Percentiles rank a stretch among this genome's conserved stretches.
Conservation (phyloP, 2,797 vertebrate genomes). For the Tangara arthus region DNA sequence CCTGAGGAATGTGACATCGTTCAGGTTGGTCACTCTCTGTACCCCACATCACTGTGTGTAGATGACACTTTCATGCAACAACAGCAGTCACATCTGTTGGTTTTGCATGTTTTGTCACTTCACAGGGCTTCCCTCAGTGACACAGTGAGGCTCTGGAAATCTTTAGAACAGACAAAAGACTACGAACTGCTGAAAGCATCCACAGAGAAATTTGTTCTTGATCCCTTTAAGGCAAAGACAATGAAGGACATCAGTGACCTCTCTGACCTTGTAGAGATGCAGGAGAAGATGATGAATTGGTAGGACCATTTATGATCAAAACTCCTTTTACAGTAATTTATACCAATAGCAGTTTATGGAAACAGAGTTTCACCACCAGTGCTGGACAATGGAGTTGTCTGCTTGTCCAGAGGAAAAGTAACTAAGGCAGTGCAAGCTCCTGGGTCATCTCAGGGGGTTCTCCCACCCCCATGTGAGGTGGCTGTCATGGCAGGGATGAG, state of each 20-base stretch:
- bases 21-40: constrained; percentile 78
- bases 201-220: constrained; percentile 84
- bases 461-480: accelerated
- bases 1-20: constrained; percentile 78
- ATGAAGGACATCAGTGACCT: constrained; percentile 85
- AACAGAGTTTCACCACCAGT: background rate
- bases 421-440: background rate
- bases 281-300: constrained; percentile 76
- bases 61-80: background rate
- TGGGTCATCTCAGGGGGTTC: background rate
- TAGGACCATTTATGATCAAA: constrained; percentile 69
- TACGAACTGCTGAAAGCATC: constrained; percentile 69
- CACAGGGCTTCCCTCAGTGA: constrained; percentile 86
- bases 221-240: constrained; percentile 86
- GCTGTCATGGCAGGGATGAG: background rate
- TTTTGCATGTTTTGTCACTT: background rate
- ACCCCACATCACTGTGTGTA: background rate
- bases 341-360: background rate
- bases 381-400: background rate
- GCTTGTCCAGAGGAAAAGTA: background rate
- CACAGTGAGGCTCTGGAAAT: constrained; percentile 84
- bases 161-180: constrained; percentile 75
- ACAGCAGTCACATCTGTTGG: background rate
- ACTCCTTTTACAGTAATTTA: background rate
- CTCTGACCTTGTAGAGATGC: constrained; percentile 81